Conservation (phyloP, 2,113 vertebrate species). For the Carassius carassius region DNA sequence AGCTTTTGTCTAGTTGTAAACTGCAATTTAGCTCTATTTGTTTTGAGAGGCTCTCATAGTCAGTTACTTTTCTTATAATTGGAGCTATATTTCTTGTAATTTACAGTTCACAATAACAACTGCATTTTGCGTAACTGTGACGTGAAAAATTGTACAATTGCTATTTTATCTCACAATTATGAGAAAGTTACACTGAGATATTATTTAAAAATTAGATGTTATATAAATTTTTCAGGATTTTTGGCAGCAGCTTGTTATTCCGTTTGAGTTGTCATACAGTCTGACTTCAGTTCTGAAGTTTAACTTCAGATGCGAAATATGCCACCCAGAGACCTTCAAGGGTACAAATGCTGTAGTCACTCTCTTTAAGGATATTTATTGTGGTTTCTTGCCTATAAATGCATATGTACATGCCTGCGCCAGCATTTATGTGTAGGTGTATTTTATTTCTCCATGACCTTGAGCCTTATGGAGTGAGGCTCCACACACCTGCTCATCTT, state of each 20-base stretch:
- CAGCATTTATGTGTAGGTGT: conserved; percentile 7
- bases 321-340: neutral
- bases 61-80: neutral
- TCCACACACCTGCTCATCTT: conserved; percentile 50
- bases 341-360: neutral
- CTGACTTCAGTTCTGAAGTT: neutral
- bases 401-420: neutral
- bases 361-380: conserved; percentile 10
- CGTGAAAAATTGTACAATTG: neutral
- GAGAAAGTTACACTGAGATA: too few relatives aligned
- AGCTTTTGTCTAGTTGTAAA: conserved; percentile 11
- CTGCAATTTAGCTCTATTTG: conserved; percentile 5
- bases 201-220: too few relatives aligned
- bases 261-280: neutral
- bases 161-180: neutral
- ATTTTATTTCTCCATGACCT: conserved; percentile 43
- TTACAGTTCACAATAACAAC: neutral
- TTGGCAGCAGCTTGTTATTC: too few relatives aligned
- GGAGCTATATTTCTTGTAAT: neutral
- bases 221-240: too few relatives aligned
- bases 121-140: neutral
- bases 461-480: conserved; percentile 21
- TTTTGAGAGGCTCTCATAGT: conserved; percentile 9
- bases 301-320: neutral
- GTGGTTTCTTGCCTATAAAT: conserved; percentile 14